phyloP scores from a whole-genome alignment of 2,888 invertebrate species.

The Macrophya alboannulata region DNA sequence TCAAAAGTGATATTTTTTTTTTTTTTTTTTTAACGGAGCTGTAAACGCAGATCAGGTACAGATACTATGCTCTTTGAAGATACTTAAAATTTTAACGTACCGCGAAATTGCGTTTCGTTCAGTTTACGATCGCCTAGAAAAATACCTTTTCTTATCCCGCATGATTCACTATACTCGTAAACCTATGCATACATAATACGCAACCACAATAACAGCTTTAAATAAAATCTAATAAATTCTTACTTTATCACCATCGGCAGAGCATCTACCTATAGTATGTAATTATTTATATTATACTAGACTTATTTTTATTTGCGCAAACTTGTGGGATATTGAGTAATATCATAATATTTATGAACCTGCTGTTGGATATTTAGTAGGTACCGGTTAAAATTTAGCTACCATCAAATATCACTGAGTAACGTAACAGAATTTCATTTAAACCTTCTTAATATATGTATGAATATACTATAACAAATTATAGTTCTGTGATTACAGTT shows the following conservation, averaged over 20 bases:
- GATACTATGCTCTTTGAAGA: not conserved
- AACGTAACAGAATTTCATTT: not conserved
- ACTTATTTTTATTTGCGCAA: not conserved
- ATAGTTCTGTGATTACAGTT: not conserved
- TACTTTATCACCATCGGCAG: not conserved
- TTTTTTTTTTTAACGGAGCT: too few species aligned
- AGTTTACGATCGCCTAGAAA: not conserved
- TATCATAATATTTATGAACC: not conserved
- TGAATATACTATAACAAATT: not conserved
- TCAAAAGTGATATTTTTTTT: not conserved
- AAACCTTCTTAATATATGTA: not conserved
- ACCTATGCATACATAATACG: not conserved
- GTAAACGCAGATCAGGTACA: not conserved
- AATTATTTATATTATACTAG: not conserved
- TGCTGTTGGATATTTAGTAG: not conserved
- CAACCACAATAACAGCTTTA: not conserved
- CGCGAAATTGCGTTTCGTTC: not conserved
- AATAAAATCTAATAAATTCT: slow-evolving; percentile 4
- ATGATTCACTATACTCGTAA: not conserved
- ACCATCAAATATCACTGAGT: not conserved
- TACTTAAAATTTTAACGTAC: not conserved
- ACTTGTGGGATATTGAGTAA: not conserved
- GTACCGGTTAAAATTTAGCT: not conserved
- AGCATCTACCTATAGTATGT: not conserved
- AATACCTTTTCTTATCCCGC: not conserved